Base-by-base conservation (phyloP, 2,888 invertebrate genomes). In the Dicyrtoma fusca region DNA sequence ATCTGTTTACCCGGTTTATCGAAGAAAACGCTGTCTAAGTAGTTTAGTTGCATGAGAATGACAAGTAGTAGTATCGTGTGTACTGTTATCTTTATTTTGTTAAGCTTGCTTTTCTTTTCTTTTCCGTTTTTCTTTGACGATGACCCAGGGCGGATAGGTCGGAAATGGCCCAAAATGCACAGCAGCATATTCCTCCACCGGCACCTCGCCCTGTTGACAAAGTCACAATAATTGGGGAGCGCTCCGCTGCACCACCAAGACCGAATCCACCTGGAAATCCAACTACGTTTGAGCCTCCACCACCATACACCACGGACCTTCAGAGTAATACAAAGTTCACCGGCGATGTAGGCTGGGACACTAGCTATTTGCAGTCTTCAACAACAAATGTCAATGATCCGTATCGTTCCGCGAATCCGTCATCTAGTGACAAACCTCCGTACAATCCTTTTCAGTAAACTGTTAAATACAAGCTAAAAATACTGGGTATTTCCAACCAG, bases 101-200 rank as follows among this genome's bases (percentile, higher is more conserved):
- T 62, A 51, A 65, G 62, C 65, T 71, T 73, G 42, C 49, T 70
- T 66, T 68, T 49, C 53, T 57, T 57, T 44, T 44, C 34, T 69
- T 71, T 69, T 70, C 17, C 64, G 44, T 61, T 73, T 49, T 34
- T 70, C 59, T 55, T 65, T 63, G 19, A 42, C 42, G 57, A 69
- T 51, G 53, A 19, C 53, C 17, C 72, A 80, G 80, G 75, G 80
- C 80, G 53, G 75, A 78, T 68, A 75, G 80, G 66, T 76, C 77
- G 73, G 80, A 80, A 76, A 80, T 80, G 80, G 79, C 75, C 53
- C 73, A 71, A 25, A 80, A 77, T 73, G 80, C 80, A 64, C 76
- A 75, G 45, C n/a, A 45, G 34, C 61, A 59, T 13, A n/a, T 59
- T 19, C 64, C 69, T 42, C 53, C 57, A 44, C 25, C 55, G 17